phyloP scores from a whole-genome alignment of 1,140 invertebrate genomes.

The Ceratina japonica region DNA sequence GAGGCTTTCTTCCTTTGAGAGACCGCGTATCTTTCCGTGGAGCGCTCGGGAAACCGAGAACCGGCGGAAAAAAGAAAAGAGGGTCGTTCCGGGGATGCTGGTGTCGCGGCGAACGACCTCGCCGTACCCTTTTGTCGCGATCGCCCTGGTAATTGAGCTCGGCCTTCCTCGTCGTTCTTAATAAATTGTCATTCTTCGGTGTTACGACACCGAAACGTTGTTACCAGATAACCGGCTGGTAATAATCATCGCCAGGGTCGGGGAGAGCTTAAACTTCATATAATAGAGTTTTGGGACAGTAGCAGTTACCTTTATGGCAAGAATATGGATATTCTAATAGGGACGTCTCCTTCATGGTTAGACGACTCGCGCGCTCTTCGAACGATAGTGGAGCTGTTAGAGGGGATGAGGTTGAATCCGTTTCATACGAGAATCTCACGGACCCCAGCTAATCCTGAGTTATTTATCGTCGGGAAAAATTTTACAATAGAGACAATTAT shows the following conservation, averaged over 20 bases:
- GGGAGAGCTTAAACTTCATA: constrained; percentile 21
- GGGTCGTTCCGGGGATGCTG: background rate
- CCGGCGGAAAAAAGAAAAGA: constrained; percentile 24
- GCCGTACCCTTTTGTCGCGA: constrained; percentile 14
- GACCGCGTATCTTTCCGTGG: constrained; percentile 34
- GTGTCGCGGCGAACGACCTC: constrained; percentile 15
- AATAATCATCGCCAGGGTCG: constrained; percentile 40
- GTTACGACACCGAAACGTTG: constrained; percentile 5
- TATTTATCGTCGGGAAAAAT: no score
- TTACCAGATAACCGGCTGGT: constrained; percentile 33
- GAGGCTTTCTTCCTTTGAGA: constrained; percentile 45
- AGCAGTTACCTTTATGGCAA: constrained; percentile 6
- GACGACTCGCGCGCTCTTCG: constrained; percentile 13
- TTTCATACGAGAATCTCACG: background rate
- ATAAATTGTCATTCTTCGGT: constrained; percentile 17
- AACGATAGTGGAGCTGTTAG: background rate
- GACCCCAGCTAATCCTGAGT: background rate
- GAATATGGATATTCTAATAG: constrained; percentile 39
- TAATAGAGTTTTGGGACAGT: constrained; percentile 27
- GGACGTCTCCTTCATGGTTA: constrained; percentile 7
- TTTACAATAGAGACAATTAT: background rate
- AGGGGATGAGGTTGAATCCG: background rate
- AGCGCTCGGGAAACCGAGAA: no score
- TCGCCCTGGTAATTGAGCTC: constrained; percentile 34
- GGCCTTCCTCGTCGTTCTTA: background rate